Evolutionary conservation across 64 coral and sea anemone genomes (phyloP), one percentile per base, ranked within the genome.

Genomic region (Pachyseris speciosa): DNA sequence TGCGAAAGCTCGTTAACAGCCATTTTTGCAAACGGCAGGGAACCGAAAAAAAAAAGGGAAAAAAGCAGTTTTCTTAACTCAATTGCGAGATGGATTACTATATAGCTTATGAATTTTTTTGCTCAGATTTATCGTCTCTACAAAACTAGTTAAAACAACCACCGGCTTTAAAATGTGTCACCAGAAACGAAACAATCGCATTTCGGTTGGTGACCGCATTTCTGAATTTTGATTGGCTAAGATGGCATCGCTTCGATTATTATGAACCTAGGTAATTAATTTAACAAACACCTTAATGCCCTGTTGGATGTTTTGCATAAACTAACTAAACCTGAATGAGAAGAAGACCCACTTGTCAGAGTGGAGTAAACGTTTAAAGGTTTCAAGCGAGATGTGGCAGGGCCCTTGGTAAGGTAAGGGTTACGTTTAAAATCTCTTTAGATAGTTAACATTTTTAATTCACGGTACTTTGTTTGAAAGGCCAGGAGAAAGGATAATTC

Each of bases 251-350:
- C 32, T 40, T 63, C 22, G 52, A 37, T 81, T 81, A 36, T 27
- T 50, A 31, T 31, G 55, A 38, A 37, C 4, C 3, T 1, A 40
- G 36, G 12, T 37, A 63, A 61, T 81, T 40, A 81, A 61, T 81
- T 81, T 81, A 39, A 41, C 33, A 42, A 59, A 81, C 32, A 38
- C 32, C 33, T 63, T 10, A 28, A 81, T 33, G 77, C 77, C 50
- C 9, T 58, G 10, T 8, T 39, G 53, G 19, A 1, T 37, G 3
- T 37, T 37, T 10, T 9, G 58, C 48, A 61, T 29, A 26, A 76
- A 32, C 5, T 72, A 19, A 50, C 27, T 25, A 11, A 76, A 76
- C 38, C 8, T 24, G 43, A 16, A 47, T 22, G 7, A 0, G 26
- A 43, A 50, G 16, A 76, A 11, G 16, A 0, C 22, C 20, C n/a